These are phyloP conservation scores for Saccopteryx leptura DNA, from an alignment of 2,113 vertebrate genomes.

Conservation along the genomic window DNA sequence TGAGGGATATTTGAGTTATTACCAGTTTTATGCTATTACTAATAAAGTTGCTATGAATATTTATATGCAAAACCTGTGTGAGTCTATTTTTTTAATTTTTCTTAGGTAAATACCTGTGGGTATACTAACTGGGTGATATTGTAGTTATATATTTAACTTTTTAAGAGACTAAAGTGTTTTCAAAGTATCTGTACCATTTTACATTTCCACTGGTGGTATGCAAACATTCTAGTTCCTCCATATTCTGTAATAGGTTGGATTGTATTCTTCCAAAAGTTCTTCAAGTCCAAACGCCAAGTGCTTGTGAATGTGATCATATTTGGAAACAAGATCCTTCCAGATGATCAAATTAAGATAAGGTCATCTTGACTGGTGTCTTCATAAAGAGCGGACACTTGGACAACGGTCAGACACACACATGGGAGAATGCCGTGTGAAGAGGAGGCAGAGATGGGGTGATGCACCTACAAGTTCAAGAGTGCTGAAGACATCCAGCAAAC, in stretches of 20 bases:
- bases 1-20: background rate
- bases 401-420: background rate
- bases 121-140: background rate
- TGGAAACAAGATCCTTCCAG: background rate
- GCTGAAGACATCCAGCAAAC: background rate
- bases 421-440: background rate
- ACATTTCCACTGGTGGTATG: background rate
- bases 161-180: conserved; percentile 8
- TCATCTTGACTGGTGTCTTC: background rate
- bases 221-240: background rate
- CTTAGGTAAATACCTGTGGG: background rate
- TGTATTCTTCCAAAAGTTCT: background rate
- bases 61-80: background rate
- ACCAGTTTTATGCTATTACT: background rate
- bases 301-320: background rate
- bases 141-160: background rate
- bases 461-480: background rate
- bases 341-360: background rate
- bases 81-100: conserved; percentile 35
- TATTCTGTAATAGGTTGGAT: background rate
- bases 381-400: background rate
- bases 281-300: background rate
- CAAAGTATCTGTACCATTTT: background rate
- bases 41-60: background rate
- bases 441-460: background rate